phyloP scores from a whole-genome alignment of 2,113 vertebrate genomes.

The Microcebus tavaratra region DNA sequence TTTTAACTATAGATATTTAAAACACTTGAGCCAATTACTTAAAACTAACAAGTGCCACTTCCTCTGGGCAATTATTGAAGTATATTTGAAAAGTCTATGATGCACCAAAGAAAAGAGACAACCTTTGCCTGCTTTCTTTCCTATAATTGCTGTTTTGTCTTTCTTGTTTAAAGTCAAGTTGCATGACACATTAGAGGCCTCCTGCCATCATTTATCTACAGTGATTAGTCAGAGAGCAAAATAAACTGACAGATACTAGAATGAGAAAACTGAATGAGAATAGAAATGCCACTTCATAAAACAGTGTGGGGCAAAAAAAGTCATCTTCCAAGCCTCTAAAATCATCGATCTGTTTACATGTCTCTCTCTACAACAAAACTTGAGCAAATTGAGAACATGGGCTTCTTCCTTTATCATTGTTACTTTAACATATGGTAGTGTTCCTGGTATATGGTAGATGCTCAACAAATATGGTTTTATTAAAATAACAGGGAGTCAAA shows the following conservation, averaged over 20 bases:
- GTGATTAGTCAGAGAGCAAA: conserved; percentile 6
- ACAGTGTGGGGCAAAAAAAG: neutral
- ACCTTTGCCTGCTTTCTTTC: neutral
- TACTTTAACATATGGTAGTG: neutral
- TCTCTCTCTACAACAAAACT: neutral
- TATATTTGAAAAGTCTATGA: neutral
- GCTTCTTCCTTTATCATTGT: neutral
- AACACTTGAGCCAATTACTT: neutral
- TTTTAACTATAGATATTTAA: neutral
- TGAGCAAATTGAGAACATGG: neutral
- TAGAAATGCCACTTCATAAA: conserved; percentile 3
- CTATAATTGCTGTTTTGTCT: neutral
- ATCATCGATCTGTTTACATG: neutral
- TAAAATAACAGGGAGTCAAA: neutral
- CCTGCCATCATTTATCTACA: neutral
- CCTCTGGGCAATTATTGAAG: neutral
- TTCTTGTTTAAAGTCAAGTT: conserved; percentile 39
- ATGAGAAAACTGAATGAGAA: neutral
- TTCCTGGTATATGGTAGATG: neutral
- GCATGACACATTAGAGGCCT: conserved; percentile 14
- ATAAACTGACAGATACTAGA: accelerated
- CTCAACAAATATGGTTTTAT: neutral
- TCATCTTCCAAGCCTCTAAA: neutral
- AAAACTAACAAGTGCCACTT: neutral
- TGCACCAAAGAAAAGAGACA: neutral